Evolutionary conservation across 2,888 invertebrate genomes (phyloP).

Genomic region (Leistus spinibarbis): DNA sequence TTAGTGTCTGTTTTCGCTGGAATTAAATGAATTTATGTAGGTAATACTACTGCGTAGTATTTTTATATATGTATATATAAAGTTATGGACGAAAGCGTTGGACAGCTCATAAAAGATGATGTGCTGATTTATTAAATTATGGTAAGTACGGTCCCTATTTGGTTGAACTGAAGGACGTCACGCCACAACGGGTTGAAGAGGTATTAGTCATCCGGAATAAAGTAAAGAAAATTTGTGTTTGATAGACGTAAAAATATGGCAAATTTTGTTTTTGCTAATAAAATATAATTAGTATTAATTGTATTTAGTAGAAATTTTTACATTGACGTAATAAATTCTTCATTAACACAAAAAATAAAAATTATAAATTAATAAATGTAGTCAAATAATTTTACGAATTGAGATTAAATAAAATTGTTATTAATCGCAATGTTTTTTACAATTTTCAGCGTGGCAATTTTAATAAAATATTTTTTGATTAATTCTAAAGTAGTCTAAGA

Average conservation of each 20-base stretch:
- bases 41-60: background rate
- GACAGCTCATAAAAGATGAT: background rate
- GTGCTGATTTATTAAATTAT: conserved; percentile 2
- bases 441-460: too few relatives aligned
- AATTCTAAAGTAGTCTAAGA: too few relatives aligned
- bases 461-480: too few relatives aligned
- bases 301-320: background rate
- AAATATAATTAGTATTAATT: too few relatives aligned
- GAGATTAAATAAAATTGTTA: too few relatives aligned
- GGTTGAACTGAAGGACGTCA: conserved; percentile 22
- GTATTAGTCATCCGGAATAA: background rate
- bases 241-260: background rate
- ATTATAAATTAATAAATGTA: too few relatives aligned
- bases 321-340: too few relatives aligned
- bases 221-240: background rate
- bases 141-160: conserved; percentile 26
- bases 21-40: background rate
- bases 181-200: conserved; percentile 5
- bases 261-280: too few relatives aligned
- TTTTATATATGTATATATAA: background rate
- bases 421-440: too few relatives aligned
- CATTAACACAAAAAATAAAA: too few relatives aligned
- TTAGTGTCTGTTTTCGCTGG: background rate
- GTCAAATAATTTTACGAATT: too few relatives aligned
- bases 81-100: background rate